Evolutionary conservation across 1,140 invertebrate genomes (phyloP).

Genomic region (Ctenoplectra terminalis): DNA sequence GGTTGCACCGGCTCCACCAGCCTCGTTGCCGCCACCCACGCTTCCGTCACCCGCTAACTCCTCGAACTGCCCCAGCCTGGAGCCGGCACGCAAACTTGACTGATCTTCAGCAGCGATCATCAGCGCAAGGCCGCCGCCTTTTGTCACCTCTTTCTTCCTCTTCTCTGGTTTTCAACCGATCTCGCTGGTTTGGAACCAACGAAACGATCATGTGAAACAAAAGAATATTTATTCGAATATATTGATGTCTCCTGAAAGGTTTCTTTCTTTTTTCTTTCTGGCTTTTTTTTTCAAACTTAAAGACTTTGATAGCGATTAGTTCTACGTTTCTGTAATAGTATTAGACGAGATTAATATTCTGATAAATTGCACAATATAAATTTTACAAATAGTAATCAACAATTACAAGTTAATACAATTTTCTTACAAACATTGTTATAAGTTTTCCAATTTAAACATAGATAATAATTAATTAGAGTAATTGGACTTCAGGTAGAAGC

Average conservation of each 20-base stretch:
- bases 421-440: neutral
- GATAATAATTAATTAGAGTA: neutral
- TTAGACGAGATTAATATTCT: too few species aligned
- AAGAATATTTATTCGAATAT: neutral
- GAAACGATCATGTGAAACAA: neutral
- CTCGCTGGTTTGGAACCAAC: neutral
- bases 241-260: neutral
- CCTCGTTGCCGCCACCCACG: conserved; percentile 39
- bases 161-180: neutral
- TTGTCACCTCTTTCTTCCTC: conserved; percentile 6
- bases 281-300: too few species aligned
- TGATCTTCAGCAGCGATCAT: conserved; percentile 77
- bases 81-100: conserved; percentile 70
- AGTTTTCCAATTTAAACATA: neutral
- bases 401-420: neutral
- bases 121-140: conserved; percentile 54
- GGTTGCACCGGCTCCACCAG: conserved; percentile 45
- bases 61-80: conserved; percentile 70
- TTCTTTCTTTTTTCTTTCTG: too few species aligned
- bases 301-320: too few species aligned
- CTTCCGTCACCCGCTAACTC: conserved; percentile 59
- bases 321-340: too few species aligned
- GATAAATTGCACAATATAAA: too few species aligned
- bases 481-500: neutral
- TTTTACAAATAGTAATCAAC: neutral